Percentiles rank a stretch among this genome's conserved stretches.
Evolutionary conservation across 2,113 vertebrate genomes (phyloP).

Genomic region (Hassar affinis): DNA sequence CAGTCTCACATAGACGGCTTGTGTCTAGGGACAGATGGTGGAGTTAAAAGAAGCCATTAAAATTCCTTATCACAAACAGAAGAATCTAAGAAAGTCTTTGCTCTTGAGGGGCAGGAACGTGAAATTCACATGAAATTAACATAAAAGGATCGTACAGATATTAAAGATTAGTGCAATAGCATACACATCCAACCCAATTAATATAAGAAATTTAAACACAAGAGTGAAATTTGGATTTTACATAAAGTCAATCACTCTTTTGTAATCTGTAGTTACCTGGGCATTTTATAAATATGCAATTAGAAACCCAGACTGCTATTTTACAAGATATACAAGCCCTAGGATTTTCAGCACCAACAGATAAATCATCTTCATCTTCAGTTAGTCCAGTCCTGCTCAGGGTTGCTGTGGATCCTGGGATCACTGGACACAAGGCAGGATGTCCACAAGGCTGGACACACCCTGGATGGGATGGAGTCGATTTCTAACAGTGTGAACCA

Average conservation of each 20-base stretch:
- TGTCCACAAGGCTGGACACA: too few species aligned
- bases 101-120: neutral
- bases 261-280: neutral
- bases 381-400: neutral
- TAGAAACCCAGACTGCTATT: neutral
- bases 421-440: neutral
- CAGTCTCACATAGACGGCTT: constrained; percentile 7
- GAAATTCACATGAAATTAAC: neutral
- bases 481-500: neutral
- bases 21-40: constrained; percentile 28
- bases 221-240: neutral
- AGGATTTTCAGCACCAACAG: neutral
- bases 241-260: neutral
- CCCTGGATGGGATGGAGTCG: neutral
- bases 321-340: neutral
- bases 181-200: neutral
- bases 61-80: neutral
- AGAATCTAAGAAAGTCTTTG: neutral
- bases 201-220: neutral
- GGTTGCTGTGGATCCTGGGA: neutral
- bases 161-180: neutral
- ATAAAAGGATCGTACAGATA: neutral
- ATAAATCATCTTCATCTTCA: neutral
- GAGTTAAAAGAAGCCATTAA: constrained; percentile 27
- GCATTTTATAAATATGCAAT: neutral